A percentile compares a stretch with the other conserved stretches of the same genome.
Conservation (phyloP, 2,888 invertebrate species). For the Gymnoscelis rufifasciata region DNA sequence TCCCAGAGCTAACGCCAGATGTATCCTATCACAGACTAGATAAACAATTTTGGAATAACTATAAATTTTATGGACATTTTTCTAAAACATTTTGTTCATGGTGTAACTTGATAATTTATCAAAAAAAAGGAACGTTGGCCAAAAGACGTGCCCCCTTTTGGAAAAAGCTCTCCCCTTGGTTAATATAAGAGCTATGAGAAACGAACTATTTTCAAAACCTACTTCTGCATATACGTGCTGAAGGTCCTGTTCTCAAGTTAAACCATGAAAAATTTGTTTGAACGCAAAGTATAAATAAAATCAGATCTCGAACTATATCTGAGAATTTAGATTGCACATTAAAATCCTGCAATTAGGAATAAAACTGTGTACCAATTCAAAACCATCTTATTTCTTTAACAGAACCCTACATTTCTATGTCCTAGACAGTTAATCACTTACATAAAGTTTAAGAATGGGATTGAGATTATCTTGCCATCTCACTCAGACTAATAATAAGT, state of each 20-base stretch:
- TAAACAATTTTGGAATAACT: constrained; percentile 41
- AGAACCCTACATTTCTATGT: constrained; percentile 26
- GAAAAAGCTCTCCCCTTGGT: too few species aligned
- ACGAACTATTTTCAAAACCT: too few species aligned
- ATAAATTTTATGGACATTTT: constrained; percentile 4
- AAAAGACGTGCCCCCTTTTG: too few species aligned
- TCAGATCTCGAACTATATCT: constrained; percentile 40
- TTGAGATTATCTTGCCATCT: too few species aligned
- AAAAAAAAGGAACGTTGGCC: too few species aligned
- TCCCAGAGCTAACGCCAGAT: constrained; percentile 39
- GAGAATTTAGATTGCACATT: constrained; percentile 56
- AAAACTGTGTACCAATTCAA: constrained; percentile 32
- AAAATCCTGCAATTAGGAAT: constrained; percentile 39
- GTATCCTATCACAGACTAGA: constrained; percentile 68
- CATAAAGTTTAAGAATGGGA: too few species aligned
- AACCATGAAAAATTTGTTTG: constrained; percentile 8
- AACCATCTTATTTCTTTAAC: constrained; percentile 26
- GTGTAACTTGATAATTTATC: constrained; percentile 1
- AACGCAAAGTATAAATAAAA: constrained; percentile 15
- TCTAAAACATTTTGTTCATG: constrained; percentile 1
- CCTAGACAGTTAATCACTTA: too few species aligned
- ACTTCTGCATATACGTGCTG: too few species aligned
- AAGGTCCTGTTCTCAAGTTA: constrained; percentile 9
- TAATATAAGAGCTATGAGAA: too few species aligned
- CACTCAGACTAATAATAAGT: too few species aligned